These are phyloP conservation scores for Monarcha castaneiventris DNA, from an alignment of 2,113 vertebrate genomes.

Conservation along the genomic window DNA sequence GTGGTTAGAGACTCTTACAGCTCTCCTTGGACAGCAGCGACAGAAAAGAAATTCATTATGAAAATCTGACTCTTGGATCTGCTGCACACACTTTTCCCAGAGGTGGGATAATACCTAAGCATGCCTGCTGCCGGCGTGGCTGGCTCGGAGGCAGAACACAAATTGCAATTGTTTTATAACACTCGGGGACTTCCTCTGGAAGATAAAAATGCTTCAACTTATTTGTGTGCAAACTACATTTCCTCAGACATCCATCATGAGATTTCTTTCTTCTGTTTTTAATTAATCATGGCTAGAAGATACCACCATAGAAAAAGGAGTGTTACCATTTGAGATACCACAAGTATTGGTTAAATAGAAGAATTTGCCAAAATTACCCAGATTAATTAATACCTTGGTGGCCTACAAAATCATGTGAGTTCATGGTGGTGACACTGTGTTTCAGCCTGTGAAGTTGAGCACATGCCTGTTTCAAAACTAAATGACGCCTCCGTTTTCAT, in stretches of 20 bases:
- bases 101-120: constrained; percentile 21
- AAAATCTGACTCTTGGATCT: constrained; percentile 27
- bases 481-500: not conserved
- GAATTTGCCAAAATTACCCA: not conserved
- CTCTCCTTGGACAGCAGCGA: not conserved
- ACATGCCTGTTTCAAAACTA: not conserved
- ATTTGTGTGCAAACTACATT: not conserved
- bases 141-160: constrained; percentile 23
- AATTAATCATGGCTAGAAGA: not conserved
- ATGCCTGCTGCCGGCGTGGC: not conserved
- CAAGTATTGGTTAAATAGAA: not conserved
- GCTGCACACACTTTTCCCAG: not conserved
- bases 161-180: not conserved
- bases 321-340: not conserved
- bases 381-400: not conserved
- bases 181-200: not conserved
- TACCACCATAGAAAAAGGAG: not conserved
- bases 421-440: not conserved
- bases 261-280: not conserved
- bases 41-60: constrained; percentile 1
- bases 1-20: not conserved
- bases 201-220: not conserved
- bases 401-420: not conserved
- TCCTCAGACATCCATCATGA: not conserved
- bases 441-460: not conserved